These are phyloP conservation scores for Furcifer pardalis DNA, from an alignment of 2,797 vertebrate species.

Conservation along the genomic window DNA sequence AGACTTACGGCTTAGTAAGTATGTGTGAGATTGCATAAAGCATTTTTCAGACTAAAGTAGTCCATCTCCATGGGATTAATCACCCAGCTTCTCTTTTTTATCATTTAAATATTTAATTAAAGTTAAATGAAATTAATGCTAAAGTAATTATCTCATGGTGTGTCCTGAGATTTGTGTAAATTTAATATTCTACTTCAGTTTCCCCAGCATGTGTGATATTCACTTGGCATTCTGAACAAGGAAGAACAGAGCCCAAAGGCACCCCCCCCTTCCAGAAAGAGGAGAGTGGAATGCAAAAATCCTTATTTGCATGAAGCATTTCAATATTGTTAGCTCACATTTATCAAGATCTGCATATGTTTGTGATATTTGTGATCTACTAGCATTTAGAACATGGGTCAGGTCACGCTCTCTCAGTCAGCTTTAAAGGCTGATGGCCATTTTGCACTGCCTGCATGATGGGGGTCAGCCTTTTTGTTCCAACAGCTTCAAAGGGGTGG, in stretches of 20 bases:
- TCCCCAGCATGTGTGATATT: constrained; percentile 11
- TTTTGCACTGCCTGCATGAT: no score
- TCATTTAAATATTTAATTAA: constrained; percentile 1
- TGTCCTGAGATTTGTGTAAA: neutral
- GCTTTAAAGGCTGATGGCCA: no score
- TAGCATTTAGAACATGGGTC: no score
- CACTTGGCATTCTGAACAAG: neutral
- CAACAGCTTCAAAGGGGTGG: no score
- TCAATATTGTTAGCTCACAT: neutral
- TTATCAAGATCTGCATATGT: neutral
- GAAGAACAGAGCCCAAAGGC: neutral
- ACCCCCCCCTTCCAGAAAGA: no score
- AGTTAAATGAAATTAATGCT: neutral
- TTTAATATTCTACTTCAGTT: constrained; percentile 6
- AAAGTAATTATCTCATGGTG: neutral
- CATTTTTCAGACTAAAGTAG: neutral
- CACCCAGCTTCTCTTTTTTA: neutral
- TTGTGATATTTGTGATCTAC: neutral
- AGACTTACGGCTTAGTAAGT: neutral
- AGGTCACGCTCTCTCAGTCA: no score
- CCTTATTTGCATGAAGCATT: neutral
- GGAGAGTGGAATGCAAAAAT: neutral
- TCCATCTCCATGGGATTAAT: neutral
- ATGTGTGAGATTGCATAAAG: neutral
- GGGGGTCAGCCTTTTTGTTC: no score